A percentile compares a stretch with the other conserved stretches of the same genome.
Conservation (phyloP, 1,140 invertebrate genomes). For the Drosophila fuyamai region DNA sequence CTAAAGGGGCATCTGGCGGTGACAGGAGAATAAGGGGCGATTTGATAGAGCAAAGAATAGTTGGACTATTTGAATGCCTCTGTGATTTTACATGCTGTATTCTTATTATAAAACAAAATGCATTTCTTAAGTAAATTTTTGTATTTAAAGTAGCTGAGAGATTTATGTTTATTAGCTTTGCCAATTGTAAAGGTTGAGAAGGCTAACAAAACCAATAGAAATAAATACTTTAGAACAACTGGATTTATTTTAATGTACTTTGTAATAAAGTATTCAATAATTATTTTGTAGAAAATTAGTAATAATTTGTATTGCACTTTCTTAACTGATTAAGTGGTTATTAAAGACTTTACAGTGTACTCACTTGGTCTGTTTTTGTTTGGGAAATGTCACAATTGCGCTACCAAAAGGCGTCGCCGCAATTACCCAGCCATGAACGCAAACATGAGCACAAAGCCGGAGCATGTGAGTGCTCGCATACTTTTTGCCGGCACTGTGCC, state of each 20-base stretch:
- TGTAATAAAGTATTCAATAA: too few species aligned
- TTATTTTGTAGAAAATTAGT: neutral
- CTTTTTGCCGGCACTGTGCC: constrained; percentile 54
- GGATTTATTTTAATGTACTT: too few species aligned
- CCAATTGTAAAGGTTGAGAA: too few species aligned
- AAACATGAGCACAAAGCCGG: constrained; percentile 25
- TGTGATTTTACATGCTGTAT: neutral
- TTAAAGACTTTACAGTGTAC: neutral
- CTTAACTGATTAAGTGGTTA: neutral
- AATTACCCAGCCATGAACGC: constrained; percentile 62
- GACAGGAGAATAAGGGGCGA: constrained; percentile 11
- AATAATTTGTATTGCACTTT: neutral
- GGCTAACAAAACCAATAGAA: too few species aligned
- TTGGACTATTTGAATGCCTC: neutral
- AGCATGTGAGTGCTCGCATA: constrained; percentile 46
- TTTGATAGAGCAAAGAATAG: constrained; percentile 3
- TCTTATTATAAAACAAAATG: neutral
- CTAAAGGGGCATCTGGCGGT: constrained; percentile 30
- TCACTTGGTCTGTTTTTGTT: constrained; percentile 26
- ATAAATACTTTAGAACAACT: too few species aligned
- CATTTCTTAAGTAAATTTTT: too few species aligned
- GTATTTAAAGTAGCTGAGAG: too few species aligned
- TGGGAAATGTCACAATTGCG: constrained; percentile 61
- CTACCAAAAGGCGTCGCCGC: constrained; percentile 74
- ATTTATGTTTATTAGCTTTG: too few species aligned